These are phyloP conservation scores for Muntiacus muntjak DNA, from an alignment of 2,113 vertebrate species.

Conservation along the genomic window DNA sequence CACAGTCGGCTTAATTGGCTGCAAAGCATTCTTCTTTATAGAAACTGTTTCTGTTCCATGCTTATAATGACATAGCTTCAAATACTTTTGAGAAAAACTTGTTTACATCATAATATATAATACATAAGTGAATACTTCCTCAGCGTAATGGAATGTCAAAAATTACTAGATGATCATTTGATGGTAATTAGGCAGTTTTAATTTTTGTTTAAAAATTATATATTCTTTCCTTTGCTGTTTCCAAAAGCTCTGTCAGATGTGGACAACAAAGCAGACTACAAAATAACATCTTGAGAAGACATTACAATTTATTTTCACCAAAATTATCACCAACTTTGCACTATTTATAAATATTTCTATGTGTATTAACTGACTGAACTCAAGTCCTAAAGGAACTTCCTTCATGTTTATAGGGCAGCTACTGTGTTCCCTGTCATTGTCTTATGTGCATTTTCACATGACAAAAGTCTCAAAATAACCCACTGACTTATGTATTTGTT, in stretches of 20 bases:
- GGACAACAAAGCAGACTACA: background rate
- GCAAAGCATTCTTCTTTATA: background rate
- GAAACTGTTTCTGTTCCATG: background rate
- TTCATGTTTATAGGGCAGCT: background rate
- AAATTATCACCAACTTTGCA: background rate
- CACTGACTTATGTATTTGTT: background rate
- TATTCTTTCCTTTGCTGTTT: no score
- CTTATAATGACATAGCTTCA: background rate
- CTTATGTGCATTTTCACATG: background rate
- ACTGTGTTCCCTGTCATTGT: background rate
- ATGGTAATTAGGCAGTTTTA: no score
- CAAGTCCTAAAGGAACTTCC: background rate
- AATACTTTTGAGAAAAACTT: background rate
- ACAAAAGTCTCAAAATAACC: background rate
- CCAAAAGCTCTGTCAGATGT: no score
- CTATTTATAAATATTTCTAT: background rate
- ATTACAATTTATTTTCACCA: background rate
- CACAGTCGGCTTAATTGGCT: no score
- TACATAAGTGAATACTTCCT: no score
- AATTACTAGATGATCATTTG: no score
- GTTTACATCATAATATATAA: no score
- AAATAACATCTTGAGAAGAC: background rate
- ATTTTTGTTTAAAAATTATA: no score
- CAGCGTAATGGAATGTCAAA: no score
- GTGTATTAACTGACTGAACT: background rate